Percentiles rank a stretch among this genome's conserved stretches.
Conservation (phyloP, 2,113 vertebrate species). For the Lanius collurio region DNA sequence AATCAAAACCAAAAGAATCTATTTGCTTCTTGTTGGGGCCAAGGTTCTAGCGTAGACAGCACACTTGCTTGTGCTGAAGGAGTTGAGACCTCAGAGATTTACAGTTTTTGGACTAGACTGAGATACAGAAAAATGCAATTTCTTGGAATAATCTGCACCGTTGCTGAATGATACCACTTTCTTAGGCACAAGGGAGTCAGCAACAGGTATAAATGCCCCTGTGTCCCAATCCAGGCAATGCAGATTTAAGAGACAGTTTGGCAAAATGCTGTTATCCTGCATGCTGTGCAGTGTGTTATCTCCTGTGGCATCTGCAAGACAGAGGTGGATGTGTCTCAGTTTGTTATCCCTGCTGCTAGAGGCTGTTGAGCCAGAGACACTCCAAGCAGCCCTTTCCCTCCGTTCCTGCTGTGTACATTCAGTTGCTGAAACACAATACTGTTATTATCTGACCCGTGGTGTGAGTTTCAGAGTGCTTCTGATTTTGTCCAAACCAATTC, state of each 20-base stretch:
- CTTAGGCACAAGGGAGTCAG: not conserved
- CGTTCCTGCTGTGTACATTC: not conserved
- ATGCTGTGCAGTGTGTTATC: not conserved
- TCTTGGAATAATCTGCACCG: not conserved
- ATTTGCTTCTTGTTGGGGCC: not conserved
- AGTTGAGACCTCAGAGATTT: not conserved
- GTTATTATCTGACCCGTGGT: not conserved
- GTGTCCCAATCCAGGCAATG: not conserved
- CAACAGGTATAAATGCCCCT: not conserved
- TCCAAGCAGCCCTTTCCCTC: accelerated
- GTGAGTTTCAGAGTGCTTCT: not conserved
- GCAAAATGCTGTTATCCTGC: not conserved
- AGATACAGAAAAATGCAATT: not conserved
- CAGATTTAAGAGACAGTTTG: not conserved
- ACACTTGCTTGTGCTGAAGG: not conserved
- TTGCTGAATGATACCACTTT: accelerated
- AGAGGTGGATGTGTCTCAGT: not conserved
- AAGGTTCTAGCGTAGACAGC: not conserved
- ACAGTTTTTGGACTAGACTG: not conserved
- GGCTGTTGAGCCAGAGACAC: not conserved
- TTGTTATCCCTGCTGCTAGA: not conserved
- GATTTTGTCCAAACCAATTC: not conserved
- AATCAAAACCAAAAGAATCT: not conserved
- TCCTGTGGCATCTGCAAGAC: not conserved
- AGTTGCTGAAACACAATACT: not conserved